Evolutionary conservation across 1,140 invertebrate species (phyloP).

Genomic region (Macrobrachium rosenbergii): DNA sequence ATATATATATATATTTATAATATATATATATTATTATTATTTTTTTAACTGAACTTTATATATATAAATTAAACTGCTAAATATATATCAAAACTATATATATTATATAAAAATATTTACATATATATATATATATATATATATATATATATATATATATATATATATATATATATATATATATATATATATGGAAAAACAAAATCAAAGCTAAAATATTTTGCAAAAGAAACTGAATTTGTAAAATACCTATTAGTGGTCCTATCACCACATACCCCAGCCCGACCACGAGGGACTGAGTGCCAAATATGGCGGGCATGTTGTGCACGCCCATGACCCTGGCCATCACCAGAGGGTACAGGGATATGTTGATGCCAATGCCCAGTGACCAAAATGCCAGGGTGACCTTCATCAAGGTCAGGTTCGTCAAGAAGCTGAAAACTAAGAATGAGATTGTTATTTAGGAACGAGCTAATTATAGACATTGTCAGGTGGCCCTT

Average conservation of each 20-base stretch:
- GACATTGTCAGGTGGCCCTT: background rate
- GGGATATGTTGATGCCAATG: slow-evolving; percentile 46
- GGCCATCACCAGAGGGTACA: slow-evolving; percentile 42
- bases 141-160: too few species aligned
- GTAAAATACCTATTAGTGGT: slow-evolving; percentile 27
- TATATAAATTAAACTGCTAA: too few species aligned
- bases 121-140: too few species aligned
- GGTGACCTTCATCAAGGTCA: slow-evolving; percentile 33
- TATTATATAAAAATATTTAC: too few species aligned
- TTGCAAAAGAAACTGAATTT: background rate
- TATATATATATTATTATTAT: too few species aligned
- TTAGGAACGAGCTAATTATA: background rate
- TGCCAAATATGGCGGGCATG: slow-evolving; percentile 31
- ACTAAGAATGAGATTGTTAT: background rate
- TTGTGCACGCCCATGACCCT: slow-evolving; percentile 39
- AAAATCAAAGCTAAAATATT: background rate
- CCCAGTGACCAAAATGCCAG: slow-evolving; percentile 29
- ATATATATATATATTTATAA: too few species aligned
- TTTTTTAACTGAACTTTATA: too few species aligned
- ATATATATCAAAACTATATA: too few species aligned
- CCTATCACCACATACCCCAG: slow-evolving; percentile 34
- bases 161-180: too few species aligned
- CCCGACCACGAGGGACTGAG: slow-evolving; percentile 21
- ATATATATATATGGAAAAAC: too few species aligned
- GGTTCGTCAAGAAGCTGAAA: slow-evolving; percentile 12